Percentiles rank a stretch among this genome's conserved stretches.
Evolutionary conservation across 2,888 invertebrate genomes (phyloP).

Genomic region (Cynaeus angustus): DNA sequence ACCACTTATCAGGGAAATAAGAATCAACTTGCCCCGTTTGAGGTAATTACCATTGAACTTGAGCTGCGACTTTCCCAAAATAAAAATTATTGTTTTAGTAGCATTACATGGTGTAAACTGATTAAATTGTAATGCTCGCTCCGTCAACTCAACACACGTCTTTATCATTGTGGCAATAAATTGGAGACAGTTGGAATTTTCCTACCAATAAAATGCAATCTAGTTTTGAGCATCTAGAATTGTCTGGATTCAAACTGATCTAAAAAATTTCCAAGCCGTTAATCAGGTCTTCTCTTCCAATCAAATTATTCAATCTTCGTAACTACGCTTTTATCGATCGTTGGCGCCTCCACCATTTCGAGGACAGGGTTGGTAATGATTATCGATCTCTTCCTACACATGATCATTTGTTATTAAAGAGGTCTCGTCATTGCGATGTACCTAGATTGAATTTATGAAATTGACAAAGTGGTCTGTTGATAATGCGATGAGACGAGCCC

Average conservation of each 20-base stretch:
- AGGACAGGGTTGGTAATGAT: background rate
- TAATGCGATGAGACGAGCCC: conserved; percentile 41
- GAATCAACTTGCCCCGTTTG: conserved; percentile 15
- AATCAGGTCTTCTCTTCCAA: too few relatives aligned
- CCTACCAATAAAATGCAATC: background rate
- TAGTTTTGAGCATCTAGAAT: conserved; percentile 1
- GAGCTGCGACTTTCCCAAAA: too few relatives aligned
- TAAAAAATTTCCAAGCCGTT: background rate
- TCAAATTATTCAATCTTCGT: background rate
- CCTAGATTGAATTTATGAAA: conserved; percentile 31
- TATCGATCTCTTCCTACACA: conserved; percentile 15
- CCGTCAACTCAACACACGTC: background rate
- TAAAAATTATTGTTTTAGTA: too few relatives aligned
- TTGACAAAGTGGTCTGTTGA: conserved; percentile 44
- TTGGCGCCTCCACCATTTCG: background rate
- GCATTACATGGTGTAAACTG: too few relatives aligned
- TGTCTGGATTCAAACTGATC: background rate
- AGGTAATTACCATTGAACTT: background rate
- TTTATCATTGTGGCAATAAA: conserved; percentile 16
- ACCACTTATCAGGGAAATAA: conserved; percentile 7
- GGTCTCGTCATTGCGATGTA: conserved; percentile 11
- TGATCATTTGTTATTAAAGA: background rate
- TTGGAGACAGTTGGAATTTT: conserved; percentile 8
- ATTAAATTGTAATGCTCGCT: too few relatives aligned
- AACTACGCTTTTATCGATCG: background rate